A percentile compares a stretch with the other conserved stretches of the same genome.
Evolutionary conservation across 2,888 invertebrate genomes (phyloP).

Genomic region (Dioctria rufipes): DNA sequence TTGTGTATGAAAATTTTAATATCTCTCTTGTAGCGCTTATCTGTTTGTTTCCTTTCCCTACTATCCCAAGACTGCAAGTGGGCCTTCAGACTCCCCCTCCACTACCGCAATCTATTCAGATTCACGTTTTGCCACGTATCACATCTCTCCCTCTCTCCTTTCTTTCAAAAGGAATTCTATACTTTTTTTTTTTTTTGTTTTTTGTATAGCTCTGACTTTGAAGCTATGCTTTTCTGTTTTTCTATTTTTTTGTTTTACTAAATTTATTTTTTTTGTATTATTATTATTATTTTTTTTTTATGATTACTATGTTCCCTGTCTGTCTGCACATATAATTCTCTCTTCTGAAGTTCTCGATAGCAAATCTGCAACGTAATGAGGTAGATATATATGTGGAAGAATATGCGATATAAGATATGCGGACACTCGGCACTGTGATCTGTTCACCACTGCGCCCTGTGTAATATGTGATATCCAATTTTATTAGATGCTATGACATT

Average conservation of each 20-base stretch:
- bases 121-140: too few species aligned
- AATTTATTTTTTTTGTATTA: too few species aligned
- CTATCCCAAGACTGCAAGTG: not conserved
- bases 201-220: not conserved
- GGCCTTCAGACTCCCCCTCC: not conserved
- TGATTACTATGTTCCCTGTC: not conserved
- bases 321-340: not conserved
- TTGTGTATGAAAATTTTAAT: slow-evolving; percentile 35
- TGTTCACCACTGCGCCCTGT: too few species aligned
- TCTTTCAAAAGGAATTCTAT: not conserved
- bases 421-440: not conserved
- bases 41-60: not conserved
- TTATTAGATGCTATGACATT: slow-evolving; percentile 33
- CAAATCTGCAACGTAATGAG: not conserved
- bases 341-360: not conserved
- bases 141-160: not conserved
- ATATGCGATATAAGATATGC: not conserved
- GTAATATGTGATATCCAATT: not conserved
- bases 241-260: too few species aligned
- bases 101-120: not conserved
- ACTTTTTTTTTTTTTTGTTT: not conserved
- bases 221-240: too few species aligned
- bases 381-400: not conserved
- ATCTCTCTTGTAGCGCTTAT: slow-evolving; percentile 14
- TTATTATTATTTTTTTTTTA: too few species aligned